Evolutionary conservation across 2,888 invertebrate genomes (phyloP).

Genomic region (Drosophila conformis): DNA sequence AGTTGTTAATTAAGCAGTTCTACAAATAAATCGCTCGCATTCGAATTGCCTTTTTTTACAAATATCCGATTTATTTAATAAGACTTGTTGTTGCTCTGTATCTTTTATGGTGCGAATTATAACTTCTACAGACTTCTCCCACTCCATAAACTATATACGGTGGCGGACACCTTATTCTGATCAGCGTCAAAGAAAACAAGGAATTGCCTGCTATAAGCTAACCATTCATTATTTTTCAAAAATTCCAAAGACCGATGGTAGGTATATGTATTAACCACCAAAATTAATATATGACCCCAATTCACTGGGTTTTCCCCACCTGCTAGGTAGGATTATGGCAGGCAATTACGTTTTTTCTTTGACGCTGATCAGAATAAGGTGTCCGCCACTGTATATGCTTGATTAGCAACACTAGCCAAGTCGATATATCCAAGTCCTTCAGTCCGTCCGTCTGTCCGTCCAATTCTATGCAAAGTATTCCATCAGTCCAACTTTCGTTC

Average conservation of each 20-base stretch:
- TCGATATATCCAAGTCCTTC: neutral
- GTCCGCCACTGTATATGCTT: too few relatives aligned
- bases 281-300: too few relatives aligned
- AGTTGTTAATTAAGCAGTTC: neutral
- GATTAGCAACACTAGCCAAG: neutral
- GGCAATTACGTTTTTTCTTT: too few relatives aligned
- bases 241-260: too few relatives aligned
- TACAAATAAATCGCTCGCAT: constrained; percentile 1
- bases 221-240: too few relatives aligned
- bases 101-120: neutral
- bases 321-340: too few relatives aligned
- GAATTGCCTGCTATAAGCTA: too few relatives aligned
- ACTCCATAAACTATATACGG: neutral
- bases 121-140: neutral
- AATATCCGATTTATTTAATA: neutral
- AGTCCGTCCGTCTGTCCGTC: neutral
- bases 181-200: too few relatives aligned
- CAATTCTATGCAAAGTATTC: neutral
- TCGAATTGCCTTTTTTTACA: neutral
- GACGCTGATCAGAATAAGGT: too few relatives aligned
- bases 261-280: too few relatives aligned
- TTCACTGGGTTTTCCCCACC: too few relatives aligned
- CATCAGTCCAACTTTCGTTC: neutral
- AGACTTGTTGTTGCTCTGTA: neutral
- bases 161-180: too few relatives aligned